A percentile compares a stretch with the other conserved stretches of the same genome.
These are phyloP conservation scores for Zapornia atra DNA, from an alignment of 2,113 vertebrate species.

Conservation along the genomic window DNA sequence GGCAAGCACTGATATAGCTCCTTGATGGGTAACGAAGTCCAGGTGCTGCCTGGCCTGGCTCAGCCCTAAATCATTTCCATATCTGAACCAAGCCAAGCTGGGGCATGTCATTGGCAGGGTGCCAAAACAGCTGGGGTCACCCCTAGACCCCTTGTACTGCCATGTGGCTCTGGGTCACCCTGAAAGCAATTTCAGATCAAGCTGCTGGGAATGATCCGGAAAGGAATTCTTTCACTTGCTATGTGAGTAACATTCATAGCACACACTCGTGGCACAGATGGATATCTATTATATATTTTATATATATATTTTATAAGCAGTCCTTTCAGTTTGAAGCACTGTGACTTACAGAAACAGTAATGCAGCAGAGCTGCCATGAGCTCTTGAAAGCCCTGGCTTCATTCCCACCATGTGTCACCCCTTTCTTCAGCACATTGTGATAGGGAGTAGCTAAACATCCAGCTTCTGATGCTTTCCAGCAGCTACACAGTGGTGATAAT, in stretches of 20 bases:
- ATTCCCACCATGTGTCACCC: neutral
- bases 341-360: neutral
- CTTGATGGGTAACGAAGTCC: neutral
- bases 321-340: neutral
- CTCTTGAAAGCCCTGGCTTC: neutral
- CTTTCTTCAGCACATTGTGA: neutral
- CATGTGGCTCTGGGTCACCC: neutral
- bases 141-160: neutral
- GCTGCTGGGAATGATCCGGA: neutral
- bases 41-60: neutral
- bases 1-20: neutral
- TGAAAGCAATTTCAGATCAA: neutral
- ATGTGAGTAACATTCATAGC: too few species aligned
- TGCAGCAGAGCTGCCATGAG: neutral
- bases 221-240: neutral
- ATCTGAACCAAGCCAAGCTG: neutral
- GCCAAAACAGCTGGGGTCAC: too few species aligned
- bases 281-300: neutral
- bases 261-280: neutral
- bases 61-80: neutral
- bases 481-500: neutral
- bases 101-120: rapidly evolving
- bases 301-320: neutral
- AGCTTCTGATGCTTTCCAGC: neutral
- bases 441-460: neutral